Conservation (phyloP, 2,888 invertebrate species). For the Lasioglossum lativentre region DNA sequence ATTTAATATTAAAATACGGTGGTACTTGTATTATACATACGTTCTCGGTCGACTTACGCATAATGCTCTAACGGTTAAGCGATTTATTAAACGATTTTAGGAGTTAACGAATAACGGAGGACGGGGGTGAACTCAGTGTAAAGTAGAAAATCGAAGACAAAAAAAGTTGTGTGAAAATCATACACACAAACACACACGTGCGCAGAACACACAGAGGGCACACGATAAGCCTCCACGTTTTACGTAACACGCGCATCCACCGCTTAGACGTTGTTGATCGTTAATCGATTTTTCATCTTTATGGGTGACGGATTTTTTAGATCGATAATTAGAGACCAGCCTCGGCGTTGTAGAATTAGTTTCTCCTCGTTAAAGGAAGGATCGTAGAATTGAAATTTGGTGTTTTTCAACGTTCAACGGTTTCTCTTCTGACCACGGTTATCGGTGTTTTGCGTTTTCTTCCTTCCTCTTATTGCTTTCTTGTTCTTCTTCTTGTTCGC, state of each 20-base stretch:
- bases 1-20: slow-evolving; percentile 60
- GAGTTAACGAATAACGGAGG: slow-evolving; percentile 24
- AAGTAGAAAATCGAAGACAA: not conserved
- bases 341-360: slow-evolving; percentile 52
- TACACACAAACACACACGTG: not conserved
- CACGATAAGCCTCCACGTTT: not conserved
- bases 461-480: not conserved
- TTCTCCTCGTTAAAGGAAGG: slow-evolving; percentile 39
- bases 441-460: not conserved
- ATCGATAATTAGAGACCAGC: slow-evolving; percentile 51
- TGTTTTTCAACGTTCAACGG: slow-evolving; percentile 53
- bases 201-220: not conserved
- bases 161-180: not conserved
- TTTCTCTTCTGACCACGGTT: slow-evolving; percentile 25
- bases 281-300: slow-evolving; percentile 55
- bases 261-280: slow-evolving; percentile 63
- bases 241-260: slow-evolving; percentile 56
- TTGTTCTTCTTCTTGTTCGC: slow-evolving; percentile 10
- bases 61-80: slow-evolving; percentile 63
- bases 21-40: slow-evolving; percentile 68
- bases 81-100: slow-evolving; percentile 52
- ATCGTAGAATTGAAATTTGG: slow-evolving; percentile 26
- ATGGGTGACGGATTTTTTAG: slow-evolving; percentile 56
- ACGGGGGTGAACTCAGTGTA: not conserved
- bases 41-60: slow-evolving; percentile 66